These are phyloP conservation scores for Temnothorax unifasciatus DNA, from an alignment of 2,888 invertebrate genomes.

Conservation along the genomic window DNA sequence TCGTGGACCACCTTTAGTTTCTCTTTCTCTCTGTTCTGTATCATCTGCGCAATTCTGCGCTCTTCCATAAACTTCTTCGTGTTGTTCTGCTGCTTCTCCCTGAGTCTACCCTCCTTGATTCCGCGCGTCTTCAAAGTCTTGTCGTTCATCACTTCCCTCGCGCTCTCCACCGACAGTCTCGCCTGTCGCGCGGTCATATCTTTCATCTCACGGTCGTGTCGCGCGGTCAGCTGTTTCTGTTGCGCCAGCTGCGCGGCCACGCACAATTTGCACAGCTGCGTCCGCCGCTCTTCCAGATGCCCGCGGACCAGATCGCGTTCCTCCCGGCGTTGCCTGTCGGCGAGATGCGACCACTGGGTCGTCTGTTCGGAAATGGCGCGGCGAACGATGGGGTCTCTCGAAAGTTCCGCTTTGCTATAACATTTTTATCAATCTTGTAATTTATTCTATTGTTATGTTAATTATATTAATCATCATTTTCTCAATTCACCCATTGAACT, in stretches of 20 bases:
- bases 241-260: conserved; percentile 93
- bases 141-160: conserved; percentile 97
- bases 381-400: conserved; percentile 92
- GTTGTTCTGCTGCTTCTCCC: conserved; percentile 98
- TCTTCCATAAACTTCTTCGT: conserved; percentile 99
- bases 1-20: conserved; percentile 96
- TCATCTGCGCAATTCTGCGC: conserved; percentile 94
- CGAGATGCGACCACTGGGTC: conserved; percentile 97
- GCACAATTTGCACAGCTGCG: conserved; percentile 91
- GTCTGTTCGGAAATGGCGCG: conserved; percentile 97
- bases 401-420: conserved; percentile 93
- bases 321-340: conserved; percentile 93
- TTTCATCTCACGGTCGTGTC: conserved; percentile 97
- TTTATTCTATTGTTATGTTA: background rate
- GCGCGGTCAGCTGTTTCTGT: conserved; percentile 95
- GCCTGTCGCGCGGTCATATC: conserved; percentile 98
- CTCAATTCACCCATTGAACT: background rate
- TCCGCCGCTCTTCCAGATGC: conserved; percentile 94
- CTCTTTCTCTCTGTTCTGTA: conserved; percentile 96
- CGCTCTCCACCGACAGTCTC: conserved; percentile 98
- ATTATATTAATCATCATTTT: background rate
- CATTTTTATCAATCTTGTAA: conserved; percentile 5
- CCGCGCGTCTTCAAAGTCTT: conserved; percentile 98
- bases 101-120: conserved; percentile 96
- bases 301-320: conserved; percentile 93